Evolutionary conservation across 2,888 invertebrate genomes (phyloP).

Genomic region (Leptarthrus brevirostris): DNA sequence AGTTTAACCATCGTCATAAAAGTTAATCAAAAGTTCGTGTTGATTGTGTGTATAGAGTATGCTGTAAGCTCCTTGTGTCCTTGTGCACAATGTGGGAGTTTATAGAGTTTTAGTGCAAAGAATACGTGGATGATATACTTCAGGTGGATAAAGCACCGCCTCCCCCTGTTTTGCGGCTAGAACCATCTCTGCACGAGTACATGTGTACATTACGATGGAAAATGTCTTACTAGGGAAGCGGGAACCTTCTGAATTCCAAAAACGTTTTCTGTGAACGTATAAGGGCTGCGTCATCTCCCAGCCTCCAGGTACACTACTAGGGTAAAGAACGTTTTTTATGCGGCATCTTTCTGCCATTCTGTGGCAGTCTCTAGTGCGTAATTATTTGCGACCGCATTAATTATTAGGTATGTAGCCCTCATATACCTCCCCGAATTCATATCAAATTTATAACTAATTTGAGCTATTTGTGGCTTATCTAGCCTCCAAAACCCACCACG

Average conservation of each 20-base stretch:
- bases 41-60: slow-evolving; percentile 29
- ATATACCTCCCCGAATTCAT: neutral
- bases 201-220: slow-evolving; percentile 3
- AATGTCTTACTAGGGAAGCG: neutral
- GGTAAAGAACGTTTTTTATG: neutral
- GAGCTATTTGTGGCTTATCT: neutral
- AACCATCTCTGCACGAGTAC: neutral
- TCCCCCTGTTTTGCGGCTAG: slow-evolving; percentile 10
- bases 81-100: too few relatives aligned
- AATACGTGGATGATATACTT: slow-evolving; percentile 24
- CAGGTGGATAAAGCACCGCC: slow-evolving; percentile 5
- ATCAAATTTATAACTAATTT: slow-evolving; percentile 37
- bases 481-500: neutral
- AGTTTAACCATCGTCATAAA: slow-evolving; percentile 38
- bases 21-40: slow-evolving; percentile 42
- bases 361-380: slow-evolving; percentile 4
- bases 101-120: neutral
- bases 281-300: neutral
- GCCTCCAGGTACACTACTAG: too few relatives aligned
- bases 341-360: neutral
- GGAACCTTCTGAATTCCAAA: neutral
- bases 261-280: too few relatives aligned
- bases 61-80: too few relatives aligned
- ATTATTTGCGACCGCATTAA: slow-evolving; percentile 20
- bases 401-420: slow-evolving; percentile 15